Conservation (phyloP, 2,888 invertebrate species). For the Ctena decussata region DNA sequence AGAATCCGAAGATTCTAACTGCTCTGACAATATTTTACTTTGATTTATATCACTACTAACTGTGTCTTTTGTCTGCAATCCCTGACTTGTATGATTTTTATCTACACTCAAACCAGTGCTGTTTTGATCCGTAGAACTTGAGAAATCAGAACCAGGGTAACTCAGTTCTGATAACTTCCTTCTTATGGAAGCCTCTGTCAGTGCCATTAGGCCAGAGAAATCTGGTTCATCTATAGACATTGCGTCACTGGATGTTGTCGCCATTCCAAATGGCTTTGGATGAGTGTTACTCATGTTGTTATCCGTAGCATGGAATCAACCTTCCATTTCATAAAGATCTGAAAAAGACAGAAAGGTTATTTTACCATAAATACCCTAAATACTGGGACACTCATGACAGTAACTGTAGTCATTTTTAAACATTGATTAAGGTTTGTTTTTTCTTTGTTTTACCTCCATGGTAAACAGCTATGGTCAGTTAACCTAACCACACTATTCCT, state of each 20-base stretch:
- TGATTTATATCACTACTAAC: not conserved
- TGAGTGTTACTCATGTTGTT: not conserved
- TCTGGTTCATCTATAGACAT: constrained; percentile 11
- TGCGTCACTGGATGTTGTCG: not conserved
- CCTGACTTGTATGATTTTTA: not conserved
- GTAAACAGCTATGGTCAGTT: no score
- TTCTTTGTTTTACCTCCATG: no score
- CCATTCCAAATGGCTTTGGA: not conserved
- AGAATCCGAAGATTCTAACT: not conserved
- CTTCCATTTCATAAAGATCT: no score
- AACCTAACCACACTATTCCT: no score
- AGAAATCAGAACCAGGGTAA: constrained; percentile 18
- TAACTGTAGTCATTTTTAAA: no score
- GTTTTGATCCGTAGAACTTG: not conserved
- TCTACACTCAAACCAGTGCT: not conserved
- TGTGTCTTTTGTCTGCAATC: not conserved
- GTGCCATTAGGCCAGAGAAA: constrained; percentile 28
- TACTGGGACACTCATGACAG: no score
- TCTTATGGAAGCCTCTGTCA: constrained; percentile 39
- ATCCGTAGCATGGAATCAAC: no score
- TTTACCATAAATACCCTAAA: no score
- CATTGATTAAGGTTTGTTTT: no score
- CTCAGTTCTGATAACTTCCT: constrained; percentile 34
- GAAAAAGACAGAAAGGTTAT: no score
- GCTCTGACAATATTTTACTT: not conserved